Conservation (phyloP, 2,888 invertebrate genomes). For the Trichogramma dendrolimi region DNA sequence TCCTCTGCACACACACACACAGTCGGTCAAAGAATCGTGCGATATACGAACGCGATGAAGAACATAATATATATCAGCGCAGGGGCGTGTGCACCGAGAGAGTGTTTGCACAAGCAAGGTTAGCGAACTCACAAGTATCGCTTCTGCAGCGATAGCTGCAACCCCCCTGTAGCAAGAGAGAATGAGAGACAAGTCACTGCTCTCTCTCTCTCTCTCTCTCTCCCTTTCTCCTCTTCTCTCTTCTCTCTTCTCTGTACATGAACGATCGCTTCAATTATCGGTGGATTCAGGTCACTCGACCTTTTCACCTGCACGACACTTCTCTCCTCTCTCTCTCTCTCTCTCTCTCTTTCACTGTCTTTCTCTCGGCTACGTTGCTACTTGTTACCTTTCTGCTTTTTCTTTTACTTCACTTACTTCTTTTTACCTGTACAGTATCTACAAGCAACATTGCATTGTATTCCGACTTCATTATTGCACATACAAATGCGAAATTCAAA, state of each 20-base stretch:
- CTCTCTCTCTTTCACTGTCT: not conserved
- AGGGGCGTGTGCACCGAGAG: not conserved
- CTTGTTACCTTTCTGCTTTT: not conserved
- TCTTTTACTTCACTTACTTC: not conserved
- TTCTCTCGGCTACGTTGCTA: not conserved
- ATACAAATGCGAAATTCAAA: too few species aligned
- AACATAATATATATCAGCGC: too few species aligned
- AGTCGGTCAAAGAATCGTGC: too few species aligned
- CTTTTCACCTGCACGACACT: not conserved
- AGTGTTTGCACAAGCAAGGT: constrained; percentile 38
- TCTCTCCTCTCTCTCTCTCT: not conserved
- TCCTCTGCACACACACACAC: too few species aligned
- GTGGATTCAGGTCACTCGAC: not conserved
- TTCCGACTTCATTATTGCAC: too few species aligned
- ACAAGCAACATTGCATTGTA: not conserved
- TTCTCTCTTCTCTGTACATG: constrained; percentile 5
- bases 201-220: constrained; percentile 10
- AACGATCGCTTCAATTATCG: constrained; percentile 22
- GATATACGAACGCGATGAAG: too few species aligned
- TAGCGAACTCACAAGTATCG: constrained; percentile 29
- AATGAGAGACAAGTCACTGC: constrained; percentile 18
- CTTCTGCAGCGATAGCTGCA: not conserved
- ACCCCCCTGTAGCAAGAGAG: not conserved
- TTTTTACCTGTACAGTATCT: not conserved
- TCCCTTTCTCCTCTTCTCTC: not conserved